Conservation (phyloP, 2,797 vertebrate genomes). For the Labeo calbasu region DNA sequence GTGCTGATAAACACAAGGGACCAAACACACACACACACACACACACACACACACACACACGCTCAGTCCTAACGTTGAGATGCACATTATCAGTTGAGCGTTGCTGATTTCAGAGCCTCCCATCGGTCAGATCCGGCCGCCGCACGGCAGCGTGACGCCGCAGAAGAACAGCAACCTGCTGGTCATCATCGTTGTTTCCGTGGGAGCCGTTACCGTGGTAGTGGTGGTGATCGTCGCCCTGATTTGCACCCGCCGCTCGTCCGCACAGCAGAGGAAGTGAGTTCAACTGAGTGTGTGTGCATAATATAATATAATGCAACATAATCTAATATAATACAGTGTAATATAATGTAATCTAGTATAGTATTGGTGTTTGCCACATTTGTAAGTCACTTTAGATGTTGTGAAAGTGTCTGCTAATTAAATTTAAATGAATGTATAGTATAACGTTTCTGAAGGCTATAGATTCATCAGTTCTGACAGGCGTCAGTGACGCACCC, state of each 20-base stretch:
- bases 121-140: constrained; percentile 92
- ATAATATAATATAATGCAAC: background rate
- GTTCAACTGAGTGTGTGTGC: constrained; percentile 57
- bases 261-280: constrained; percentile 93
- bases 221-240: constrained; percentile 85
- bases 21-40: background rate
- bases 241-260: constrained; percentile 89
- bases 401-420: too few relatives aligned
- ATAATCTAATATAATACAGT: background rate
- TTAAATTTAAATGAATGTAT: too few relatives aligned
- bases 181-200: constrained; percentile 87
- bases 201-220: constrained; percentile 85
- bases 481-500: background rate
- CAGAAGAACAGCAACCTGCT: constrained; percentile 92
- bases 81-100: background rate
- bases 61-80: too few relatives aligned
- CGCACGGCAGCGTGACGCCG: constrained; percentile 88
- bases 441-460: too few relatives aligned
- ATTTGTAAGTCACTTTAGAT: too few relatives aligned
- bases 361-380: too few relatives aligned
- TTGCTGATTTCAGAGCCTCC: constrained; percentile 83
- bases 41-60: too few relatives aligned
- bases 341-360: background rate
- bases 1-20: background rate
- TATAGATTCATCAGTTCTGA: background rate